These are phyloP conservation scores for Prorops nasuta DNA, from an alignment of 1,140 invertebrate genomes.

Conservation along the genomic window DNA sequence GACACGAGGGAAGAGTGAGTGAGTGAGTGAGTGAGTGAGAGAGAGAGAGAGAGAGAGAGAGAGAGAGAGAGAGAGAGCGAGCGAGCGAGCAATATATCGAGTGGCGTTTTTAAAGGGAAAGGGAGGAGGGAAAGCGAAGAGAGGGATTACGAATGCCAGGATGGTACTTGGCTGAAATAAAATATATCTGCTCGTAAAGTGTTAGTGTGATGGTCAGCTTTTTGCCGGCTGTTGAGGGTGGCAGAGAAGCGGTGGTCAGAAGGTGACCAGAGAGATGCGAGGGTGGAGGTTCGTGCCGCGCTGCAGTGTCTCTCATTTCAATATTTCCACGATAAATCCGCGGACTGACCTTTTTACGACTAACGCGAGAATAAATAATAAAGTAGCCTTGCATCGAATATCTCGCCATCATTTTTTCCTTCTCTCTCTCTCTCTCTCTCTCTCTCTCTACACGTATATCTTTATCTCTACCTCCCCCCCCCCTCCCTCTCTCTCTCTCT, in stretches of 20 bases:
- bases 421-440: slow-evolving; percentile 7
- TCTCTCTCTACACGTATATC: too few species aligned
- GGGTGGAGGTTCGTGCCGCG: neutral
- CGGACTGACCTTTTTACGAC: slow-evolving; percentile 34
- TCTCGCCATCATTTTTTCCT: too few species aligned
- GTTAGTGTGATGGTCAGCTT: slow-evolving; percentile 19
- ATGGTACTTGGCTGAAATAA: slow-evolving; percentile 21
- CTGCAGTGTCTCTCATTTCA: slow-evolving; percentile 34
- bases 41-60: too few species aligned
- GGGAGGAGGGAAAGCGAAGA: too few species aligned
- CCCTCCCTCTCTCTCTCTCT: neutral
- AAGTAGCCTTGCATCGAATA: slow-evolving; percentile 11
- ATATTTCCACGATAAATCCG: slow-evolving; percentile 46
- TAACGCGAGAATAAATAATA: slow-evolving; percentile 42
- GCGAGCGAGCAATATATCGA: too few species aligned
- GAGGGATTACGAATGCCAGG: too few species aligned
- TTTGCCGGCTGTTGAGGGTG: slow-evolving; percentile 10
- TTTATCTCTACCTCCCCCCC: too few species aligned
- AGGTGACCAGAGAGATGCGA: neutral
- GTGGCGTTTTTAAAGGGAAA: too few species aligned
- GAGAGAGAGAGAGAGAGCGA: too few species aligned
- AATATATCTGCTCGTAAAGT: slow-evolving; percentile 33
- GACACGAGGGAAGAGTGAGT: too few species aligned
- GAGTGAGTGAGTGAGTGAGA: too few species aligned
- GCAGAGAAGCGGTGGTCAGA: slow-evolving; percentile 5